Conservation (phyloP, 2,797 vertebrate species). For the Crossoptilon crossoptilon region DNA sequence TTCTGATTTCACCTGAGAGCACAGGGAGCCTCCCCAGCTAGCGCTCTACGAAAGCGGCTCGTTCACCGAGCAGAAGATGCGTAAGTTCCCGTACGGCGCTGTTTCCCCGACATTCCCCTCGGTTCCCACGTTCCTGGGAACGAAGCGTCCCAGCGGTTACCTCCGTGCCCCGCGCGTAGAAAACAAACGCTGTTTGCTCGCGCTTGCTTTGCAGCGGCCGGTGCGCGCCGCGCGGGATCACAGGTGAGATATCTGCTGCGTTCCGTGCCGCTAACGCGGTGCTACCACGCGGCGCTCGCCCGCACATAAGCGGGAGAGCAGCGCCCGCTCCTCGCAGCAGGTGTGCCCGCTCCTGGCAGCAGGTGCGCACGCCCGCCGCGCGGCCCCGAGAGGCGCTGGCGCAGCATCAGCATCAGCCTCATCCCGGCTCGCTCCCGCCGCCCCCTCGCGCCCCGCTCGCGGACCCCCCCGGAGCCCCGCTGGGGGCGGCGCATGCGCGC, state of each 20-base stretch:
- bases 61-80: neutral
- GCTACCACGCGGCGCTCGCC: too few species aligned
- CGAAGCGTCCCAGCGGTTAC: rapidly evolving
- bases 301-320: too few species aligned
- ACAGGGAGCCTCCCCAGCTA: neutral
- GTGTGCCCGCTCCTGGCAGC: too few species aligned
- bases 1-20: neutral
- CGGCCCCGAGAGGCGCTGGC: neutral
- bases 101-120: neutral
- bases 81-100: neutral
- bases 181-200: neutral
- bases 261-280: too few species aligned
- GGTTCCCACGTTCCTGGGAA: neutral
- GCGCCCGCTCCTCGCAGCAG: too few species aligned
- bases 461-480: slow-evolving; percentile 52
- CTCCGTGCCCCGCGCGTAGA: neutral
- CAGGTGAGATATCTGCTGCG: too few species aligned
- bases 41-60: neutral
- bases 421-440: neutral
- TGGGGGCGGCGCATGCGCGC: slow-evolving; percentile 17
- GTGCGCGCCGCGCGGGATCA: neutral
- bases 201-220: neutral
- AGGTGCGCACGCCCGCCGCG: too few species aligned
- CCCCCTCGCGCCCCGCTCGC: neutral
- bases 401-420: neutral